These are phyloP conservation scores for Neotragus pygmaeus DNA, from an alignment of 2,113 vertebrate species.

Conservation along the genomic window DNA sequence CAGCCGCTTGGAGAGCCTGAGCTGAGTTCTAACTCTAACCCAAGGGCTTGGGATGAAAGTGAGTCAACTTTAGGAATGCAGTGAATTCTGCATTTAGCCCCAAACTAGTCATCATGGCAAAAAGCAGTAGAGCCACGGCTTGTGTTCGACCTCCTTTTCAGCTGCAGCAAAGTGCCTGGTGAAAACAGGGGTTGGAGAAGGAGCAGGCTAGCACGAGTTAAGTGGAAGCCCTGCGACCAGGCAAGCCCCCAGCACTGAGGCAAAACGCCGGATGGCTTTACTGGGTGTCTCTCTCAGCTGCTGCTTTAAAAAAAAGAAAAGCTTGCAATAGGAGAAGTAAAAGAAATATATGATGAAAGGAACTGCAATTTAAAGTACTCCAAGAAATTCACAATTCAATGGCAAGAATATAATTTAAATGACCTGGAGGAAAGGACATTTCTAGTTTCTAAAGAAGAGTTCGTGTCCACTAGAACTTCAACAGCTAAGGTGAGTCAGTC, in stretches of 20 bases:
- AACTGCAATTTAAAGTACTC: background rate
- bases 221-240: background rate
- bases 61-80: constrained; percentile 48
- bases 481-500: background rate
- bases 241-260: background rate
- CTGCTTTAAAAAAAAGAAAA: background rate
- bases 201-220: background rate
- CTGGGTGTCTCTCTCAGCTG: background rate
- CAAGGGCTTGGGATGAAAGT: background rate
- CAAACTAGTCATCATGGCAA: background rate
- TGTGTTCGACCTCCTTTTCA: background rate
- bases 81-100: constrained; percentile 2
- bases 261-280: background rate
- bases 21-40: background rate
- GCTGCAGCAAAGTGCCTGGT: background rate
- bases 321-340: background rate
- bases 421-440: background rate
- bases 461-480: background rate
- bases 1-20: background rate
- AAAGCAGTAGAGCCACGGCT: background rate
- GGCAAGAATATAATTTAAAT: background rate
- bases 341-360: background rate
- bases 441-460: background rate
- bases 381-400: background rate
- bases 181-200: background rate